phyloP scores from a whole-genome alignment of 2,888 invertebrate genomes.

The Tromatobia lineatoria region DNA sequence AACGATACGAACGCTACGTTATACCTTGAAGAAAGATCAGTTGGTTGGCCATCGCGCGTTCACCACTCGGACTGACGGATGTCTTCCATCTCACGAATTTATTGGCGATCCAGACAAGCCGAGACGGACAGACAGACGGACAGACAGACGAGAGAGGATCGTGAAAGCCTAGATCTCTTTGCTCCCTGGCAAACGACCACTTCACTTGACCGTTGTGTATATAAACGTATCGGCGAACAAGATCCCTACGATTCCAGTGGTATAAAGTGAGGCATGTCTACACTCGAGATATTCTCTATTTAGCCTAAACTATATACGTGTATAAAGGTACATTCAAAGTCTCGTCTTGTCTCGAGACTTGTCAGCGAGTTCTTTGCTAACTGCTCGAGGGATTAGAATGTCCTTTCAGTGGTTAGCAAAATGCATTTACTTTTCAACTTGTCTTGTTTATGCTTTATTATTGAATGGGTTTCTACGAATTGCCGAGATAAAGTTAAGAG shows the following conservation, averaged over 20 bases:
- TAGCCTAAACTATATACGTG: slow-evolving; percentile 42
- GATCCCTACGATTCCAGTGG: slow-evolving; percentile 21
- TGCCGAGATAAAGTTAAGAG: background rate
- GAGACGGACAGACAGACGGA: slow-evolving; percentile 34
- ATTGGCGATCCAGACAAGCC: slow-evolving; percentile 64
- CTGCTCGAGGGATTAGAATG: slow-evolving; percentile 31
- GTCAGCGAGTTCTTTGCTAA: slow-evolving; percentile 50
- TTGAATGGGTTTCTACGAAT: background rate
- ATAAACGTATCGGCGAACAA: slow-evolving; percentile 9
- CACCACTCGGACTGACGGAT: slow-evolving; percentile 66
- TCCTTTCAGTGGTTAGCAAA: background rate
- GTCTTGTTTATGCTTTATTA: slow-evolving; percentile 3
- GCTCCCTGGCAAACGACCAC: slow-evolving; percentile 45
- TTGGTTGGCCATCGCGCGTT: slow-evolving; percentile 41
- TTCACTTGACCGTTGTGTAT: slow-evolving; percentile 29
- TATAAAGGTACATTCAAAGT: slow-evolving; percentile 33
- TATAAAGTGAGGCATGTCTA: slow-evolving; percentile 33
- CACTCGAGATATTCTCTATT: slow-evolving; percentile 45
- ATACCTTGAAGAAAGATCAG: slow-evolving; percentile 42
- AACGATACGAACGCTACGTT: slow-evolving; percentile 57
- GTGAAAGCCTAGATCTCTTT: slow-evolving; percentile 46
- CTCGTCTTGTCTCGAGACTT: slow-evolving; percentile 29
- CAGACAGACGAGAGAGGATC: slow-evolving; percentile 37
- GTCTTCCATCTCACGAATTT: slow-evolving; percentile 71
- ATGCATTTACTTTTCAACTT: background rate